Evolutionary conservation across 2,113 vertebrate genomes (phyloP).

Genomic region (Chaetorhynchus papuensis): DNA sequence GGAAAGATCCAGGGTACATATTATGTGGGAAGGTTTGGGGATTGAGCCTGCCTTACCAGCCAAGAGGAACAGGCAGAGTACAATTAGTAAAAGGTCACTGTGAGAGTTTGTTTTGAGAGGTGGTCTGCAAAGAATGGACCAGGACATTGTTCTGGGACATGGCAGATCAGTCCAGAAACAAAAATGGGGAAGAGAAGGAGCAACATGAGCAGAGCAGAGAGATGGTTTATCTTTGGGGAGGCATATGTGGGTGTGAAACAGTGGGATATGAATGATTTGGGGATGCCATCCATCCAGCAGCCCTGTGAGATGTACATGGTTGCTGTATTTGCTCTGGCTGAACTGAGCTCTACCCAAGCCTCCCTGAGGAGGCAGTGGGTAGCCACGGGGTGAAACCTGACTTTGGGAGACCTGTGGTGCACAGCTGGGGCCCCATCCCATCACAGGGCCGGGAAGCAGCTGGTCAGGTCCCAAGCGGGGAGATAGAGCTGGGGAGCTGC

Average conservation of each 20-base stretch:
- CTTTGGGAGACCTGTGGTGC: background rate
- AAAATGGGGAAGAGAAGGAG: background rate
- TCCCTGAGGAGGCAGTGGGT: too few species aligned
- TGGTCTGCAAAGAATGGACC: fast-evolving
- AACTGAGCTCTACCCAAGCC: background rate
- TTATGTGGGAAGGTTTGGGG: background rate
- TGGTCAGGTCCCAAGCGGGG: background rate
- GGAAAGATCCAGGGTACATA: background rate
- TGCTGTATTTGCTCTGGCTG: background rate
- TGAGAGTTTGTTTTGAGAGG: background rate
- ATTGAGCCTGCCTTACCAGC: background rate
- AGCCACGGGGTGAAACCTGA: background rate
- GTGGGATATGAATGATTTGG: background rate
- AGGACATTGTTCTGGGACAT: background rate
- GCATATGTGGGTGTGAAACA: background rate
- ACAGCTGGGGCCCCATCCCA: background rate
- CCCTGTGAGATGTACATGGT: background rate
- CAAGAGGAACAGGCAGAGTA: background rate
- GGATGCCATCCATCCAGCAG: background rate
- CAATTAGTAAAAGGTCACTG: background rate
- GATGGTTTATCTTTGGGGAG: background rate
- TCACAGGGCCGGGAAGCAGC: fast-evolving
- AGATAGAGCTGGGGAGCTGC: background rate
- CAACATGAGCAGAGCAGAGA: background rate
- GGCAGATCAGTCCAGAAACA: background rate